phyloP scores from a whole-genome alignment of 2,888 invertebrate genomes.

The Tachystola acroxantha region DNA sequence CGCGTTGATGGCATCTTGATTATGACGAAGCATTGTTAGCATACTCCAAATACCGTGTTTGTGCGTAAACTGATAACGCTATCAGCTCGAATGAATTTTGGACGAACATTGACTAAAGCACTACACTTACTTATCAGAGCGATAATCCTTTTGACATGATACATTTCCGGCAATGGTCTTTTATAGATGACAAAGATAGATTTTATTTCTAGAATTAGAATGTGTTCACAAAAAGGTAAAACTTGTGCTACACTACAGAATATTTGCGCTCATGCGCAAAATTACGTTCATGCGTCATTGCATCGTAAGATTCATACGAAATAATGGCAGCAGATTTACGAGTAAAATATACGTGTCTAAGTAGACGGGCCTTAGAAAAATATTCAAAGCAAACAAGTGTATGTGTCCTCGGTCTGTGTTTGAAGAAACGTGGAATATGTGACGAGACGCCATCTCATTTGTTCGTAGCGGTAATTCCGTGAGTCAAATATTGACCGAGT shows the following conservation, averaged over 20 bases:
- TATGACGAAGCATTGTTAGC: conserved; percentile 61
- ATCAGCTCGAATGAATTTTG: conserved; percentile 62
- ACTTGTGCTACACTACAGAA: too few species aligned
- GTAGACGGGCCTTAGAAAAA: conserved; percentile 3
- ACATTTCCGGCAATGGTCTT: conserved; percentile 25
- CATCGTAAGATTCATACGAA: too few species aligned
- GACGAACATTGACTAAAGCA: conserved; percentile 65
- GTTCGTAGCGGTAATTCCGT: conserved; percentile 70
- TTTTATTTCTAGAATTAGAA: too few species aligned
- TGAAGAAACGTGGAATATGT: conserved; percentile 46
- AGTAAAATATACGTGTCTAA: too few species aligned
- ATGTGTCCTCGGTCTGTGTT: conserved; percentile 23
- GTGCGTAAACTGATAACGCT: conserved; percentile 47
- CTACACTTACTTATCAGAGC: conserved; percentile 43
- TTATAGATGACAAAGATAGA: not conserved
- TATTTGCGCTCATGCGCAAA: too few species aligned
- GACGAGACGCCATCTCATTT: conserved; percentile 58
- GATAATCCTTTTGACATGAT: conserved; percentile 47
- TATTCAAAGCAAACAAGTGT: conserved; percentile 3
- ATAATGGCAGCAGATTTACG: too few species aligned
- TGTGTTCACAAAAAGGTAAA: too few species aligned
- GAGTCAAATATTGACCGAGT: conserved; percentile 70
- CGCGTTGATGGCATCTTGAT: conserved; percentile 51
- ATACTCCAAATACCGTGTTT: conserved; percentile 69
- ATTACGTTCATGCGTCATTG: too few species aligned